These are phyloP conservation scores for Falco rusticolus DNA, from an alignment of 2,797 vertebrate genomes.

Conservation along the genomic window DNA sequence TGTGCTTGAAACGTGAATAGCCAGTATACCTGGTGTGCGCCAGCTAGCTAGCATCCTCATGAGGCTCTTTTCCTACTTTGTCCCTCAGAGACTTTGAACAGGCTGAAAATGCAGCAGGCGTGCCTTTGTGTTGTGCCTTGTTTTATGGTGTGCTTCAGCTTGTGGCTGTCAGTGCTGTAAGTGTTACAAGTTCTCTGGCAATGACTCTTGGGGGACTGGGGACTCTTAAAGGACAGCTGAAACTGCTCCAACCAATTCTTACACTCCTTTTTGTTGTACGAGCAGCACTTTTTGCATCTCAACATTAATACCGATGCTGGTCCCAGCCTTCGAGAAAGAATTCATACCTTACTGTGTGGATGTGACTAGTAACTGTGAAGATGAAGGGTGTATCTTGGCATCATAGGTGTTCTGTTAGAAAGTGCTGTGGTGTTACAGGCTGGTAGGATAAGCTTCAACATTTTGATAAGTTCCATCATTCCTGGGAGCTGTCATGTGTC, in stretches of 20 bases:
- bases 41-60: background rate
- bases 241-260: background rate
- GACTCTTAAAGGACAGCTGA: background rate
- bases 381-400: background rate
- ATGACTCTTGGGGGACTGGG: background rate
- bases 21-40: background rate
- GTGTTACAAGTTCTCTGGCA: background rate
- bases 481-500: background rate
- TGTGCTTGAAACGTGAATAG: background rate
- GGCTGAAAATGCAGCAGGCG: fast-evolving
- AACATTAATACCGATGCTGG: background rate
- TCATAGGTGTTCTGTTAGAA: background rate
- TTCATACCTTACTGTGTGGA: background rate
- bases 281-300: background rate
- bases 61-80: background rate
- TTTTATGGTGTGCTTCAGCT: background rate
- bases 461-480: background rate
- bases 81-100: background rate
- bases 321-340: background rate
- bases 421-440: background rate
- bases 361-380: background rate
- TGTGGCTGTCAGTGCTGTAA: background rate
- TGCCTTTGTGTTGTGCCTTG: background rate
- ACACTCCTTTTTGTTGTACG: background rate
- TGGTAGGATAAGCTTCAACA: background rate